phyloP scores from a whole-genome alignment of 2,797 vertebrate species.

The Typhlichthys subterraneus region DNA sequence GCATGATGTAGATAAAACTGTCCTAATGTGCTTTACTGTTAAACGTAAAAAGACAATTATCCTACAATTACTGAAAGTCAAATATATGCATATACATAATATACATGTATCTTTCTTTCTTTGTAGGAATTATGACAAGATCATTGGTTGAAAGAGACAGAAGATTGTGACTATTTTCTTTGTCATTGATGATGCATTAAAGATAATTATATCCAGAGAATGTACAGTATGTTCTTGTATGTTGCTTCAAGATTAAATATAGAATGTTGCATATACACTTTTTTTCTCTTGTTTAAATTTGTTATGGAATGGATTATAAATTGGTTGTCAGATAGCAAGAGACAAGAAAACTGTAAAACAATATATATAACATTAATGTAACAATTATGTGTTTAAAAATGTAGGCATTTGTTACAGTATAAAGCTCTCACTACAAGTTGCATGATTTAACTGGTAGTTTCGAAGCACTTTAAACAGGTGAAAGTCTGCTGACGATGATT shows the following conservation, averaged over 20 bases:
- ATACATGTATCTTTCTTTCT: background rate
- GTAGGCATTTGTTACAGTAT: constrained; percentile 20
- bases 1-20: background rate
- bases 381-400: background rate
- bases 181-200: constrained; percentile 16
- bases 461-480: constrained; percentile 63
- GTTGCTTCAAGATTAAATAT: constrained; percentile 16
- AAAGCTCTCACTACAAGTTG: background rate
- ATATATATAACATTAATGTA: background rate
- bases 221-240: background rate
- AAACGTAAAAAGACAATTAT: no score
- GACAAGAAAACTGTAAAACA: background rate
- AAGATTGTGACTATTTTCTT: constrained; percentile 16
- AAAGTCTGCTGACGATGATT: constrained; percentile 31
- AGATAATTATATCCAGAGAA: background rate
- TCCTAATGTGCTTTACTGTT: background rate
- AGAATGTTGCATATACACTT: constrained; percentile 20
- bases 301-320: background rate
- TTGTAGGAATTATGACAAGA: constrained; percentile 12
- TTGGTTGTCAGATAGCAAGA: background rate
- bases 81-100: no score
- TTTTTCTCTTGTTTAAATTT: constrained; percentile 13
- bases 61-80: no score
- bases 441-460: constrained; percentile 36
- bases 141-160: background rate